Base-by-base conservation (phyloP, 2,797 vertebrate genomes). In the Phrynocephalus forsythii region DNA sequence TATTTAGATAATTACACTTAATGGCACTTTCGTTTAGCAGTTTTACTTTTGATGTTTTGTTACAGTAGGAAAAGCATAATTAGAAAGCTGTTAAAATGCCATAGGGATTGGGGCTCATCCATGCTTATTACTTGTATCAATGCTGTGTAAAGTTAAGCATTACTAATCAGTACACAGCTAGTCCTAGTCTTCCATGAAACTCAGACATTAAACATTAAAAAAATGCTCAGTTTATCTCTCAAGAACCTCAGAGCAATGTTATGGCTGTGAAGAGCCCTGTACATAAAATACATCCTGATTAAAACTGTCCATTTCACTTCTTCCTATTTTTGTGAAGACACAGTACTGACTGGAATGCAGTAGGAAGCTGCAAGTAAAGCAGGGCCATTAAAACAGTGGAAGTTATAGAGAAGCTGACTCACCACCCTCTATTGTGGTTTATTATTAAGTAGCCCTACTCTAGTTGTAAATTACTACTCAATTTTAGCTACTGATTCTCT, bases 71-170 rank as follows among this genome's bases (percentile, higher is more conserved):
- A 26, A 18, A 86, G 1, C 26, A 44, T 79, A 87, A 89, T 52
- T 75, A 68, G 52, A 80, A 69, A 90, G 82, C 3, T 67, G 72
- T 79, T 44, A 82, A 5, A 4, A 10, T 83, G 50, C 71, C 60
- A 5, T 33, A 13, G 75, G 11, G 60, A 86, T 13, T 33, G 22
- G n/a, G 56, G n/a, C 2, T 76, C 30, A 78, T 44, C 15, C 48
- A 6, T 56, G 24, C 73, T 24, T 50, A 83, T 87, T 78, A 87
- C 66, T 68, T 56, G 66, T 5, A 28, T 50, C 38, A 67, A 83
- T 60, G 73, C 86, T 87, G 79, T 75, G 86, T 82, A 78, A 28
- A n/a, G 75, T 87, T 83, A 68, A 79, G 24, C 68, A 52, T 30
- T 87, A 52, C 60, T 63, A 80, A 68, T 87, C 33, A 86, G 3